Percentiles rank a stretch among this genome's conserved stretches.
These are phyloP conservation scores for Nomada ruficornis DNA, from an alignment of 2,888 invertebrate genomes.

Conservation along the genomic window DNA sequence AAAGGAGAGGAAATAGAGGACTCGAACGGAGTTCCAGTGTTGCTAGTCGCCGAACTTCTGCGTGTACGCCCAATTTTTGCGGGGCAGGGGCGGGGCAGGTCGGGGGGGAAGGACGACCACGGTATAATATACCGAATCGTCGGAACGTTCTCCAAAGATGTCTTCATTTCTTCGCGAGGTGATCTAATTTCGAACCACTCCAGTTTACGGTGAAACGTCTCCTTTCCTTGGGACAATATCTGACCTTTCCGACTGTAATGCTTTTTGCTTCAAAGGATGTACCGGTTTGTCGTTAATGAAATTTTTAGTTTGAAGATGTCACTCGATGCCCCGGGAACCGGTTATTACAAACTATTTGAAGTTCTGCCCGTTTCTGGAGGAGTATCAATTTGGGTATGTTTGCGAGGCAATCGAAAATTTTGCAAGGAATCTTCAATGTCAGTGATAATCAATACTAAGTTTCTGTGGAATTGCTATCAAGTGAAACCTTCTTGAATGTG, in stretches of 20 bases:
- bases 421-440: too few relatives aligned
- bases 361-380: too few relatives aligned
- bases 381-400: too few relatives aligned
- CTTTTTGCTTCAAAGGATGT: neutral
- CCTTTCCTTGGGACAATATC: neutral
- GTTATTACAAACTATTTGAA: too few relatives aligned
- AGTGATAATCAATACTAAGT: too few relatives aligned
- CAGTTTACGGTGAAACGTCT: neutral
- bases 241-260: neutral
- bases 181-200: slow-evolving; percentile 27
- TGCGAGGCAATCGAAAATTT: too few relatives aligned
- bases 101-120: slow-evolving; percentile 17
- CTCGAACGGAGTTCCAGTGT: slow-evolving; percentile 40
- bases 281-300: neutral
- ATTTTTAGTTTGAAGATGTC: neutral
- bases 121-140: slow-evolving; percentile 32
- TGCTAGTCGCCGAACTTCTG: slow-evolving; percentile 42
- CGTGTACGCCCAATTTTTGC: slow-evolving; percentile 47
- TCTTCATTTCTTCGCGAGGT: slow-evolving; percentile 15
- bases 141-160: slow-evolving; percentile 8
- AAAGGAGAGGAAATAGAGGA: slow-evolving; percentile 10
- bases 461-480: too few relatives aligned
- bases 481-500: too few relatives aligned
- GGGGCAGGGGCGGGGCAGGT: neutral
- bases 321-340: too few relatives aligned